Conservation (phyloP, 1,140 invertebrate species). For the Pristionchus pacificus region DNA sequence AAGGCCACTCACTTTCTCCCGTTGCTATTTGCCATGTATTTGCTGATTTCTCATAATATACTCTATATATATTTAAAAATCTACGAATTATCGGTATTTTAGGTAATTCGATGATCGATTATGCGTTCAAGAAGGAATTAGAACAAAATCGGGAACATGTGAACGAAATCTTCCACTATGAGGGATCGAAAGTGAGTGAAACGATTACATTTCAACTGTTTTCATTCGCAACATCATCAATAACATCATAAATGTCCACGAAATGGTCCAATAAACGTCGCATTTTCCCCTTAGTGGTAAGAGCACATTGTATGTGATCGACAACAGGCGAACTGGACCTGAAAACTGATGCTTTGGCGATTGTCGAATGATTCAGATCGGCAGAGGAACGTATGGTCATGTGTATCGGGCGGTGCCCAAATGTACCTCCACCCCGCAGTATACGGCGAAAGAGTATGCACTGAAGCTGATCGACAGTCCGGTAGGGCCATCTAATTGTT, state of each 20-base stretch:
- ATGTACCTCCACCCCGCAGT: slow-evolving; percentile 65
- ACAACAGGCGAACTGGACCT: not conserved
- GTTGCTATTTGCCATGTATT: too few species aligned
- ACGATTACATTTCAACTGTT: slow-evolving; percentile 23
- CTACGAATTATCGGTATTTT: too few species aligned
- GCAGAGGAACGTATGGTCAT: slow-evolving; percentile 97
- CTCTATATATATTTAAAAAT: too few species aligned
- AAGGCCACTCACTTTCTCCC: too few species aligned
- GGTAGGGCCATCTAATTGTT: too few species aligned
- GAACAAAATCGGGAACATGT: slow-evolving; percentile 63
- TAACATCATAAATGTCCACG: not conserved
- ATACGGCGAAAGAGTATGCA: slow-evolving; percentile 69
- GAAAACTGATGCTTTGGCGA: not conserved
- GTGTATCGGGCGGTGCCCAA: slow-evolving; percentile 90
- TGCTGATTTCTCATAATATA: too few species aligned
- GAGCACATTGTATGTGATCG: not conserved
- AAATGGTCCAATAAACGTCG: not conserved
- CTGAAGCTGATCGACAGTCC: slow-evolving; percentile 98
- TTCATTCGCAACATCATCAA: not conserved
- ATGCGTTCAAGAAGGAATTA: slow-evolving; percentile 42
- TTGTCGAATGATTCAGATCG: slow-evolving; percentile 58
- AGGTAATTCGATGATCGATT: slow-evolving; percentile 43
- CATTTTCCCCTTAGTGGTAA: not conserved
- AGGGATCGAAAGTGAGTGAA: slow-evolving; percentile 85
- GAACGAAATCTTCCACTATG: slow-evolving; percentile 96